Percentiles rank a stretch among this genome's conserved stretches.
Evolutionary conservation across 2,888 invertebrate genomes (phyloP).

Genomic region (Cryptosula pallasiana): DNA sequence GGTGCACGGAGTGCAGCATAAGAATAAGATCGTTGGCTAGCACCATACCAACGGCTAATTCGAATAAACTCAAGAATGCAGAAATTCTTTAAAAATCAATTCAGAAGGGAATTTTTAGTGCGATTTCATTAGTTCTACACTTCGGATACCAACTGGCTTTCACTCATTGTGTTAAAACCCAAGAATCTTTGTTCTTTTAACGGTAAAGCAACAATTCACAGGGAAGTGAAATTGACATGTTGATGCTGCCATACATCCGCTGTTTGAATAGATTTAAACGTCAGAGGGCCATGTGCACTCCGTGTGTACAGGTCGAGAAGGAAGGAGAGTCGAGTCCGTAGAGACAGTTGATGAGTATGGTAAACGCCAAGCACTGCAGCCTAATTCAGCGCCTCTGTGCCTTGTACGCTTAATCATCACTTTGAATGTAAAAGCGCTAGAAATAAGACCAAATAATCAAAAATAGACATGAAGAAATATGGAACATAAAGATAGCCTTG

Average conservation of each 20-base stretch:
- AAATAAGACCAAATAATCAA: too few species aligned
- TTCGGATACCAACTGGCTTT: neutral
- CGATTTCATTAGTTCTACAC: conserved; percentile 1
- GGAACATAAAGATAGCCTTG: too few species aligned
- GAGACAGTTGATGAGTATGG: neutral
- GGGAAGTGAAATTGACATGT: conserved; percentile 3
- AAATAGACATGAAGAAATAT: too few species aligned
- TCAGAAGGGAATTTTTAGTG: conserved; percentile 23
- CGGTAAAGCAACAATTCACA: neutral
- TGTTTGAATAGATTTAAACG: conserved; percentile 18
- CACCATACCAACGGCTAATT: too few species aligned
- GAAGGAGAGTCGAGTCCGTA: neutral
- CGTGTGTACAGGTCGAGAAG: neutral
- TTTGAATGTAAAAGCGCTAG: too few species aligned
- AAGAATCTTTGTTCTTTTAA: neutral
- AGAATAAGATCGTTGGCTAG: too few species aligned
- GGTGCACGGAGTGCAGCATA: too few species aligned
- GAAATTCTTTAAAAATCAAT: conserved; percentile 7
- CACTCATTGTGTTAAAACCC: neutral
- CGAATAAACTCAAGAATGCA: neutral
- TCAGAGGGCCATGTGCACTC: conserved; percentile 12
- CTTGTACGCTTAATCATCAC: too few species aligned
- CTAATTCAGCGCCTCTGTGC: too few species aligned
- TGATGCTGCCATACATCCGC: conserved; percentile 1
- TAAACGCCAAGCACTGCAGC: too few species aligned